phyloP scores from a whole-genome alignment of 2,888 invertebrate species.

The Adelognathus sp. region DNA sequence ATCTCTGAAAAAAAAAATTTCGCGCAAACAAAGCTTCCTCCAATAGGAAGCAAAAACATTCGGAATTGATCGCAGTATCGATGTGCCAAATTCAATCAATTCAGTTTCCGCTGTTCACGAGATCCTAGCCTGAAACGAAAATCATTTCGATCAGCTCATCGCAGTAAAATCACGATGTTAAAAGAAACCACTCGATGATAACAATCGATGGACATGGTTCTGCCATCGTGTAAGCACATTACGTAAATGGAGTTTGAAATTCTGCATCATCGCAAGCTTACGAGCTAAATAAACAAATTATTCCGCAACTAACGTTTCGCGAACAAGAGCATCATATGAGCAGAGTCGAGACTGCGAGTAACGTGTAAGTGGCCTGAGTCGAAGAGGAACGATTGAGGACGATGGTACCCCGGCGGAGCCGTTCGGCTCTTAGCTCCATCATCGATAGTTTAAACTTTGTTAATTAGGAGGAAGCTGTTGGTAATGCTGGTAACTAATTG shows the following conservation, averaged over 20 bases:
- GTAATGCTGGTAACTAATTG: constrained; percentile 77
- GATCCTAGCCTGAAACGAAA: too few relatives aligned
- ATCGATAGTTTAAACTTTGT: constrained; percentile 76
- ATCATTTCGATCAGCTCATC: too few relatives aligned
- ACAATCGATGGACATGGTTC: background rate
- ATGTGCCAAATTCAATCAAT: too few relatives aligned
- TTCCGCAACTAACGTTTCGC: background rate
- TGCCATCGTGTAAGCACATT: background rate
- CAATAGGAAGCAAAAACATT: too few relatives aligned
- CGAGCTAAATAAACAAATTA: background rate
- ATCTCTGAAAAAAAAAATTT: background rate
- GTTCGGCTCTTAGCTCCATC: constrained; percentile 62
- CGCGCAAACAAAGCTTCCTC: too few relatives aligned
- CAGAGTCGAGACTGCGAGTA: constrained; percentile 11
- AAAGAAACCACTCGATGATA: background rate
- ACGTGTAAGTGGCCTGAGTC: background rate
- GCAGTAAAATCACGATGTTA: too few relatives aligned
- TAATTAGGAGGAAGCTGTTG: constrained; percentile 77
- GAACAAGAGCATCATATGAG: background rate
- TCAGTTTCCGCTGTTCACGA: too few relatives aligned
- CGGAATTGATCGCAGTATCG: too few relatives aligned
- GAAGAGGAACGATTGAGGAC: constrained; percentile 28
- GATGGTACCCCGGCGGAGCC: constrained; percentile 14
- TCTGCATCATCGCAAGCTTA: background rate
- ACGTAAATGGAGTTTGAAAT: background rate